Evolutionary conservation across 1,140 invertebrate genomes (phyloP), one percentile per base, ranked within the genome.

Genomic region (Camponotus floridanus): DNA sequence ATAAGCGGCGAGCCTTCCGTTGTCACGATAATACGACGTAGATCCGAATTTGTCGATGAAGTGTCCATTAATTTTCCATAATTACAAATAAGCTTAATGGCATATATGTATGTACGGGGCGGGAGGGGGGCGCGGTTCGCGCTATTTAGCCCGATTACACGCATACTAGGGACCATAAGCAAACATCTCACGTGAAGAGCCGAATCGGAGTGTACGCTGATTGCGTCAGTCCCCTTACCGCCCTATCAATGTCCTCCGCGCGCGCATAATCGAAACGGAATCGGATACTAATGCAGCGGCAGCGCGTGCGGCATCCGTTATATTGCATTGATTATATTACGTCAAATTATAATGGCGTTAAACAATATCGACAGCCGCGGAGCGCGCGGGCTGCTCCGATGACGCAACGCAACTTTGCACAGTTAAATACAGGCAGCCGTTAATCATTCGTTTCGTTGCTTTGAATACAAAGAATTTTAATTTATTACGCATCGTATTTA

Each of bases 101-200:
- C 55, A 61, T 18, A 51, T 18, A 51, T 51, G 48, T 51, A 18
- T 51, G 4, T 51, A 39, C 68, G 26, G 61, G 39, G 55, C 31
- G 21, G 39, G 21, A 42, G 2, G 33, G 21, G 26, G 21, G 21
- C 64, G 13, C 9, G 9, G 26, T 45, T 55, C 48, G 26, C 68
- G 42, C 55, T 83, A 83, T 83, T 83, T 83, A 81, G 78, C 70
- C 51, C 65, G 79, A 83, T 83, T 74, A 74, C 51, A 21, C 31
- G 55, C 68, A n/a, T 48, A 55, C 67, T 81, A 48, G 48, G 26
- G 62, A 26, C 55, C 33, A 36, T 74, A 73, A 74, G 68, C 68
- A 83, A 83, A 83, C 79, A 83, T 83, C 79, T 74, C 79, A 68
- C 55, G 68, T 61, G 79, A 83, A 83, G 68, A 61, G 67, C 79